phyloP scores from a whole-genome alignment of 2,888 invertebrate species.

The Falcaria lacertinaria region DNA sequence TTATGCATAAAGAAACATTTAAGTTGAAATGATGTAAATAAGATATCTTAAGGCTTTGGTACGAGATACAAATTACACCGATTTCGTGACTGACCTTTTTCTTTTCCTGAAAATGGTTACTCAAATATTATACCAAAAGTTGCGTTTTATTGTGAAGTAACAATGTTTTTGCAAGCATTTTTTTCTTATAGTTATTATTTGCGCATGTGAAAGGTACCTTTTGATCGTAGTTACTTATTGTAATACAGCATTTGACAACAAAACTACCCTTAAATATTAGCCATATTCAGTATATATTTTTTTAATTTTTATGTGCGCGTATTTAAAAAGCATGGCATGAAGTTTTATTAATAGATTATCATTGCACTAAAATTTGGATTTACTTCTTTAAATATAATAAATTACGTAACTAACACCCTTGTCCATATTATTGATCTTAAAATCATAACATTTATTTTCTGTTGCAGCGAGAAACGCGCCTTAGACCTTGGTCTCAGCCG shows the following conservation, averaged over 20 bases:
- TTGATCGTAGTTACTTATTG: too few species aligned
- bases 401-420: conserved; percentile 8
- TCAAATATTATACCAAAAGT: too few species aligned
- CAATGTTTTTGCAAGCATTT: too few species aligned
- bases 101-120: too few species aligned
- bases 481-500: conserved; percentile 92
- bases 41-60: conserved; percentile 7
- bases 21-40: conserved; percentile 13
- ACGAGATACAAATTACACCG: conserved; percentile 6
- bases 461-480: conserved; percentile 89
- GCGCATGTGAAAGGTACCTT: too few species aligned
- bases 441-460: conserved; percentile 1
- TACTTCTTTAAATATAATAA: conserved; percentile 7
- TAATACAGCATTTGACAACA: too few species aligned
- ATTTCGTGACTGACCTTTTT: conserved; percentile 4
- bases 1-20: conserved; percentile 15
- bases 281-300: too few species aligned
- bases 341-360: neutral
- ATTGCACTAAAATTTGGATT: conserved; percentile 9
- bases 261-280: too few species aligned
- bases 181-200: too few species aligned
- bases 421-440: neutral
- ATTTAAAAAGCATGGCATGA: neutral
- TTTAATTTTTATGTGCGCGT: too few species aligned
- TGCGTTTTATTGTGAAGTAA: too few species aligned